Evolutionary conservation across 1,140 invertebrate genomes (phyloP).

Genomic region (Pseudomyrmex pallidus): DNA sequence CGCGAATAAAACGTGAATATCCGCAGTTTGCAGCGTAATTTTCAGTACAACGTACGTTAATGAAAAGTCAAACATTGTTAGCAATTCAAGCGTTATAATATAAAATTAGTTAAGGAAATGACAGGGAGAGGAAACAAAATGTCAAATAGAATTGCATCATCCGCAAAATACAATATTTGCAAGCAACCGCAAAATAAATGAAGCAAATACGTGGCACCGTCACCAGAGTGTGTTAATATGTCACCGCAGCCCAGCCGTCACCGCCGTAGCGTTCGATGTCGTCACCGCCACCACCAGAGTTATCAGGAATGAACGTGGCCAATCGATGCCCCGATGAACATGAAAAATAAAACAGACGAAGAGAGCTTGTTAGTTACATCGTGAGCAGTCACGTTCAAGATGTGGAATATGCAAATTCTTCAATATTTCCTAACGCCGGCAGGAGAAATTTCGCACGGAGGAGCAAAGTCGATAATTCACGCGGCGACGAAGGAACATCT

Average conservation of each 20-base stretch:
- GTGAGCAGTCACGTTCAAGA: slow-evolving; percentile 21
- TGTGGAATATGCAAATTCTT: slow-evolving; percentile 28
- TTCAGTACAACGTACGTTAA: no score
- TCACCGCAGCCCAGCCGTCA: slow-evolving; percentile 56
- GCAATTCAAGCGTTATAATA: not conserved
- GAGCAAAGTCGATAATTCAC: slow-evolving; percentile 65
- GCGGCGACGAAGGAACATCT: slow-evolving; percentile 65
- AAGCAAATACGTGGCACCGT: slow-evolving; percentile 22
- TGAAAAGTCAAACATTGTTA: not conserved
- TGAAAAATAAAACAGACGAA: slow-evolving; percentile 64
- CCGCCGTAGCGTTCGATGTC: slow-evolving; percentile 27
- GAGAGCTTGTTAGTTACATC: slow-evolving; percentile 45
- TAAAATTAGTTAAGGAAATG: not conserved
- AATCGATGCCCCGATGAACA: slow-evolving; percentile 44
- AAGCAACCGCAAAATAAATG: not conserved
- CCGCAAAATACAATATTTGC: not conserved
- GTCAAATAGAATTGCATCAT: not conserved
- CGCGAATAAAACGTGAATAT: slow-evolving; percentile 11
- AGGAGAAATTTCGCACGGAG: slow-evolving; percentile 12
- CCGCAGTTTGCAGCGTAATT: not conserved
- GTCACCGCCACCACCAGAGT: slow-evolving; percentile 29
- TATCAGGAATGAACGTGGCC: not conserved
- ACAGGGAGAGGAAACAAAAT: not conserved
- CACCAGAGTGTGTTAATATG: slow-evolving; percentile 51
- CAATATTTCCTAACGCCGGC: slow-evolving; percentile 33